phyloP scores from a whole-genome alignment of 2,888 invertebrate genomes.

The Onthophagus sagittarius region DNA sequence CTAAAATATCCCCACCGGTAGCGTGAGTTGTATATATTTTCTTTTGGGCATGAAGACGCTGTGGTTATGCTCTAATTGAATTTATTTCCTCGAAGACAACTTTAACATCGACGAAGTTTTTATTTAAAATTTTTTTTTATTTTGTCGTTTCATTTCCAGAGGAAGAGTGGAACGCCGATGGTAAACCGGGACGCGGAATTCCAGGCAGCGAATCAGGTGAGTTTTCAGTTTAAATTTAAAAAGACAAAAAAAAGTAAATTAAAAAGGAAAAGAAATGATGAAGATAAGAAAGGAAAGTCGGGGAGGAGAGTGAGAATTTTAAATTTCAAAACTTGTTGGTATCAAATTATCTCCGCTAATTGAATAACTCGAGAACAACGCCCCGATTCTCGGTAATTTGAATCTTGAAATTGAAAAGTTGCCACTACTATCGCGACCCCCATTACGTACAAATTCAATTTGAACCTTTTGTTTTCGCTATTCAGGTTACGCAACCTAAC shows the following conservation, averaged over 20 bases:
- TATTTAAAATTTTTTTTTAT: not conserved
- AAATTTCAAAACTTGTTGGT: not conserved
- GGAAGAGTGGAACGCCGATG: slow-evolving; percentile 61
- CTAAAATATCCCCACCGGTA: not conserved
- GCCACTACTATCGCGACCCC: not conserved
- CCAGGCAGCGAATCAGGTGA: slow-evolving; percentile 47
- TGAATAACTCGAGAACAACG: not conserved
- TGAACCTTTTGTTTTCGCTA: not conserved
- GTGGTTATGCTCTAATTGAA: not conserved
- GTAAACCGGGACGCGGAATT: slow-evolving; percentile 49
- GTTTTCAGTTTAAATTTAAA: slow-evolving; percentile 26
- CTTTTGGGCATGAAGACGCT: not conserved
- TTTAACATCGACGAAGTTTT: not conserved
- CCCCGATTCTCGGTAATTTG: not conserved
- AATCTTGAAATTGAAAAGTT: not conserved
- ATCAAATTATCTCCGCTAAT: not conserved
- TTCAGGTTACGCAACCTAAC: not conserved
- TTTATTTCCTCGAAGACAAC: not conserved
- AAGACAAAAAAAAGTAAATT: not conserved
- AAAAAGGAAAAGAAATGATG: not conserved
- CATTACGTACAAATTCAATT: not conserved
- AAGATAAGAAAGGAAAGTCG: no score
- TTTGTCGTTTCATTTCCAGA: slow-evolving; percentile 48
- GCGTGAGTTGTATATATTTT: not conserved
- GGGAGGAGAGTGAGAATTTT: not conserved